Evolutionary conservation across 2,113 vertebrate species (phyloP).

Genomic region (Bufo bufo): DNA sequence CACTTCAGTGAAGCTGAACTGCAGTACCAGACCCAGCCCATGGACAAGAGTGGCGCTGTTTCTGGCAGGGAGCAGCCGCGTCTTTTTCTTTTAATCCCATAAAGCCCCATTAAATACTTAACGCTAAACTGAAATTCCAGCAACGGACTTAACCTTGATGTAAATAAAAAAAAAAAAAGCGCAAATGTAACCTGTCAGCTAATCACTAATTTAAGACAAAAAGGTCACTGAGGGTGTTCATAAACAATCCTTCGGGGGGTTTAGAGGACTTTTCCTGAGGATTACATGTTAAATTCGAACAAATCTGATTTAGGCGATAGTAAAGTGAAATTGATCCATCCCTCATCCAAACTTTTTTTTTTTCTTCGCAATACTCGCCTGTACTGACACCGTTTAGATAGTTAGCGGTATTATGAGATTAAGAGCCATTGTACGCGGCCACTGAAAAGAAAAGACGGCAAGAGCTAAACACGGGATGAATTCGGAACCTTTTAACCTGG

Average conservation of each 20-base stretch:
- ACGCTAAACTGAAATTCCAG: neutral
- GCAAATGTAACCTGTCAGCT: neutral
- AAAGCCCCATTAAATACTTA: neutral
- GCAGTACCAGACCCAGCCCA: neutral
- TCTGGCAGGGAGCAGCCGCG: neutral
- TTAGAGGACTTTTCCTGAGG: constrained; percentile 76
- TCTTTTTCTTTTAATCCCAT: neutral
- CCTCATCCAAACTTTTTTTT: constrained; percentile 77
- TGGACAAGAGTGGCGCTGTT: neutral
- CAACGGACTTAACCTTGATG: constrained; percentile 14
- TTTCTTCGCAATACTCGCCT: constrained; percentile 73
- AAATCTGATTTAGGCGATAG: constrained; percentile 87
- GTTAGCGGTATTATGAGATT: constrained; percentile 84
- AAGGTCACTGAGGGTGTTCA: constrained; percentile 76
- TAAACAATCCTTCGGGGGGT: constrained; percentile 72
- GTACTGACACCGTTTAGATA: constrained; percentile 81
- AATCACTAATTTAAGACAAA: constrained; percentile 71
- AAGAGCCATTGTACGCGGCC: constrained; percentile 77
- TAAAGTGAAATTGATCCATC: constrained; percentile 89
- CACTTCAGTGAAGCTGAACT: neutral
- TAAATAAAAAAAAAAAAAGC: neutral
- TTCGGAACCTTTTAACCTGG: constrained; percentile 87
- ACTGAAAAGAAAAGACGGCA: constrained; percentile 79
- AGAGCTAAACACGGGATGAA: constrained; percentile 81
- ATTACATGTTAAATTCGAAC: constrained; percentile 88